These are phyloP conservation scores for Baronia brevicornis DNA, from an alignment of 2,888 invertebrate genomes.

Conservation along the genomic window DNA sequence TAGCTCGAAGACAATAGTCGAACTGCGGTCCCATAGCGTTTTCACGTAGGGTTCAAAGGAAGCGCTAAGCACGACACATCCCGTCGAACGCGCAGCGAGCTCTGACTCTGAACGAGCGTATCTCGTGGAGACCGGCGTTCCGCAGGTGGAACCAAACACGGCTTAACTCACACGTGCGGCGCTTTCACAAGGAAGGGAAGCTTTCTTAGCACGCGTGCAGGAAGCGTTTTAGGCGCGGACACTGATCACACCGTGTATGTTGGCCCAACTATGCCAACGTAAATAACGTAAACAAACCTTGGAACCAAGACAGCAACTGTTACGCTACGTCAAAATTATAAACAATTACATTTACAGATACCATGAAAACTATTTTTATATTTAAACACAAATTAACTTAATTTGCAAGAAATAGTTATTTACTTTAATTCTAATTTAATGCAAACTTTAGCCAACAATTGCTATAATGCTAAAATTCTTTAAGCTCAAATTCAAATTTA, in stretches of 20 bases:
- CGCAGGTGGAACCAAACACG: conserved; percentile 51
- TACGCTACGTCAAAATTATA: too few species aligned
- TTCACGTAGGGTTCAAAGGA: conserved; percentile 10
- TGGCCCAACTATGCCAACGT: conserved; percentile 12
- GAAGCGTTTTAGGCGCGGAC: conserved; percentile 39
- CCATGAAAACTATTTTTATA: too few species aligned
- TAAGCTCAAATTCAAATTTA: too few species aligned
- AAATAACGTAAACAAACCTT: conserved; percentile 10
- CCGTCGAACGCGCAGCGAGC: conserved; percentile 54
- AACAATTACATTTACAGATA: too few species aligned
- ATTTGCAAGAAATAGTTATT: too few species aligned
- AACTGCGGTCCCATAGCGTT: conserved; percentile 66
- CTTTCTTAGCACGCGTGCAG: conserved; percentile 47
- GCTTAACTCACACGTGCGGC: conserved; percentile 52
- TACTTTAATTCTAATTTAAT: too few species aligned
- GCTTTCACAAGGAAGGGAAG: conserved; percentile 51
- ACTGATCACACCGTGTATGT: conserved; percentile 3
- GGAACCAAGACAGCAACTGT: too few species aligned
- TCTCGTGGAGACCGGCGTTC: conserved; percentile 27
- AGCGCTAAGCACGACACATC: conserved; percentile 58
- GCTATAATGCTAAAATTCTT: too few species aligned
- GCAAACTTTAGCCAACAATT: too few species aligned
- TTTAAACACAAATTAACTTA: too few species aligned
- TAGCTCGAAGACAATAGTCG: conserved; percentile 66
- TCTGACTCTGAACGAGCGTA: conserved; percentile 39